phyloP scores from a whole-genome alignment of 2,113 vertebrate genomes.

The Myxocyprinus asiaticus region DNA sequence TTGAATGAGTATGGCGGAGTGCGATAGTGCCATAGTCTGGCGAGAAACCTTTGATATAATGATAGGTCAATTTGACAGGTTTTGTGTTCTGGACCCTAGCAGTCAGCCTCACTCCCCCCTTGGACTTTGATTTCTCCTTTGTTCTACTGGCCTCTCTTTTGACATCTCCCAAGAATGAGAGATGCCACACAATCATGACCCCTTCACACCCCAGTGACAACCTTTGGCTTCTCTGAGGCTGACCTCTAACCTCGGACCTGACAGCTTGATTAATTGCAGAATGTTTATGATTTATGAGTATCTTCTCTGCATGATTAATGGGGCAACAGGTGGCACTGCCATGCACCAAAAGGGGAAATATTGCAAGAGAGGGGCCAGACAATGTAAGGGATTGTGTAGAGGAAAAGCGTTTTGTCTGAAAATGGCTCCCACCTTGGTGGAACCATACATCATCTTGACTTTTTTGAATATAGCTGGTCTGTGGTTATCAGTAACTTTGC shows the following conservation, averaged over 20 bases:
- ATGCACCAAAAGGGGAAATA: conserved; percentile 86
- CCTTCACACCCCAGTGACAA: conserved; percentile 88
- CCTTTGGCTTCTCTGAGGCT: conserved; percentile 89
- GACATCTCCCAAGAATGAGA: conserved; percentile 92
- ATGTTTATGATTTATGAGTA: conserved; percentile 99
- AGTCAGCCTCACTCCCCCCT: conserved; percentile 72
- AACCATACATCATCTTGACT: conserved; percentile 81
- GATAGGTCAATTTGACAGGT: conserved; percentile 87
- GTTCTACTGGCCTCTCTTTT: conserved; percentile 86
- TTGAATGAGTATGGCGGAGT: conserved; percentile 73
- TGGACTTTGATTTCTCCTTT: conserved; percentile 91
- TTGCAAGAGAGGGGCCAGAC: conserved; percentile 75
- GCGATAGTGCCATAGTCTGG: conserved; percentile 77
- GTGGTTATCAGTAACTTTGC: conserved; percentile 60
- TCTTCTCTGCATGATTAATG: conserved; percentile 96
- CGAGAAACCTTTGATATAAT: conserved; percentile 81
- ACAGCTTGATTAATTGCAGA: conserved; percentile 99
- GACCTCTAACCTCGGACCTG: conserved; percentile 89
- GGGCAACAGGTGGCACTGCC: conserved; percentile 98
- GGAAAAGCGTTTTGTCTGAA: conserved; percentile 71
- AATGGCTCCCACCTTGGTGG: conserved; percentile 67
- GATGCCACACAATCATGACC: conserved; percentile 90
- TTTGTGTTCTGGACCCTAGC: conserved; percentile 79
- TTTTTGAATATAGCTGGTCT: conserved; percentile 68
- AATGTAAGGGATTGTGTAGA: conserved; percentile 72